phyloP scores from a whole-genome alignment of 2,797 vertebrate species.

The Ptychadena robeensis region DNA sequence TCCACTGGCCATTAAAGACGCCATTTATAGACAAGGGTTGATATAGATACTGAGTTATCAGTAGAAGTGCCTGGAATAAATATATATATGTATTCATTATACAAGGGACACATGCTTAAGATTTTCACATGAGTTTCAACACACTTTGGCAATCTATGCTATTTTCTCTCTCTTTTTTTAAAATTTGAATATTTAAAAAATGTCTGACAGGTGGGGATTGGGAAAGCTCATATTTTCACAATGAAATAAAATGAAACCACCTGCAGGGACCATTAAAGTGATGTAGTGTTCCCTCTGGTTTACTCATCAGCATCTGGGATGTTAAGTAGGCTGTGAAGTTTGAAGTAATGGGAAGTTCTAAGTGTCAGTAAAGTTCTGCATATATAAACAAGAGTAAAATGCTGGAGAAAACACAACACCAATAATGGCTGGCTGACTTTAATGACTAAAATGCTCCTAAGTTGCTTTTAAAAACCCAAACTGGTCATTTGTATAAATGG shows the following conservation, averaged over 20 bases:
- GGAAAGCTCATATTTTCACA: constrained; percentile 37
- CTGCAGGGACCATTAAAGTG: constrained; percentile 49
- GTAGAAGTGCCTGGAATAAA: too few species aligned
- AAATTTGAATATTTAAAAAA: not conserved
- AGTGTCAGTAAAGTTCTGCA: not conserved
- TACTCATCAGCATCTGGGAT: constrained; percentile 53
- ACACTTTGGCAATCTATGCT: not conserved
- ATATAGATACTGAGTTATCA: too few species aligned
- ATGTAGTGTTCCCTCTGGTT: constrained; percentile 33
- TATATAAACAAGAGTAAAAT: not conserved
- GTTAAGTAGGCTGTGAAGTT: not conserved
- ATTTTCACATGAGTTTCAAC: not conserved
- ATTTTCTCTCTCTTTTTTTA: not conserved
- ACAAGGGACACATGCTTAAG: too few species aligned
- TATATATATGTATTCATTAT: too few species aligned
- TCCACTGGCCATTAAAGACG: too few species aligned
- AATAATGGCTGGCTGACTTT: too few species aligned
- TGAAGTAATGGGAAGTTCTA: constrained; percentile 4
- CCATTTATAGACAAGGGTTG: too few species aligned
- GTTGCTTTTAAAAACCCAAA: not conserved
- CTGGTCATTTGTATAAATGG: not conserved
- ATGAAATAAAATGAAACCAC: constrained; percentile 39
- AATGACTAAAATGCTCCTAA: too few species aligned
- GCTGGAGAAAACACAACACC: too few species aligned
- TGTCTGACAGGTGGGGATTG: constrained; percentile 10